Percentiles rank a stretch among this genome's conserved stretches.
Evolutionary conservation across 1,140 invertebrate species (phyloP).

Genomic region (Camponotus floridanus): DNA sequence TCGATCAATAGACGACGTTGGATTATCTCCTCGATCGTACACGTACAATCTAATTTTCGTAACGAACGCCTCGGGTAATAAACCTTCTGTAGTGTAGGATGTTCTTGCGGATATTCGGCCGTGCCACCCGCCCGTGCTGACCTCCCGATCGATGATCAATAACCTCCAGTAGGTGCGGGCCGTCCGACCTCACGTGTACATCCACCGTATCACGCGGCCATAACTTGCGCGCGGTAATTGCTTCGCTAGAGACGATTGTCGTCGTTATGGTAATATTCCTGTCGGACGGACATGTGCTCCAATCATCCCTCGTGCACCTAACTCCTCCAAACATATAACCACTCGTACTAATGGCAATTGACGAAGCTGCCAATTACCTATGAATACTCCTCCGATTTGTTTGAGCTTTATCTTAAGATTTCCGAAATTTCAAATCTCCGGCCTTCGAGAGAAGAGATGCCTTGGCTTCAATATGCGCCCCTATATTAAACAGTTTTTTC

Average conservation of each 20-base stretch:
- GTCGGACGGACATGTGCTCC: constrained; percentile 61
- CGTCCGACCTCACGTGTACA: constrained; percentile 62
- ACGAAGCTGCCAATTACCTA: constrained; percentile 57
- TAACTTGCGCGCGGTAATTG: constrained; percentile 67
- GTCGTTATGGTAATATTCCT: constrained; percentile 69
- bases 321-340: constrained; percentile 64
- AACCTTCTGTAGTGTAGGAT: constrained; percentile 36
- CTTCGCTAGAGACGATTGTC: constrained; percentile 67
- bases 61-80: constrained; percentile 59
- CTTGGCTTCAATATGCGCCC: background rate
- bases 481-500: constrained; percentile 38
- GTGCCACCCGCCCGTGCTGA: no score
- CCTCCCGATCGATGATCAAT: constrained; percentile 66
- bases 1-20: constrained; percentile 34
- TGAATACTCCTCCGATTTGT: constrained; percentile 20
- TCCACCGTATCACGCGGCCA: constrained; percentile 60
- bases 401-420: background rate
- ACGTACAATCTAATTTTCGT: constrained; percentile 62
- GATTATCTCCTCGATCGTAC: constrained; percentile 50
- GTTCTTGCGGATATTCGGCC: constrained; percentile 54
- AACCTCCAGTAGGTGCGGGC: constrained; percentile 37
- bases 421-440: background rate
- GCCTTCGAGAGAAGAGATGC: constrained; percentile 4
- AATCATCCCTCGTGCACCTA: constrained; percentile 63
- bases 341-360: constrained; percentile 47